phyloP scores from a whole-genome alignment of 2,113 vertebrate species.

The Xenopus borealis region DNA sequence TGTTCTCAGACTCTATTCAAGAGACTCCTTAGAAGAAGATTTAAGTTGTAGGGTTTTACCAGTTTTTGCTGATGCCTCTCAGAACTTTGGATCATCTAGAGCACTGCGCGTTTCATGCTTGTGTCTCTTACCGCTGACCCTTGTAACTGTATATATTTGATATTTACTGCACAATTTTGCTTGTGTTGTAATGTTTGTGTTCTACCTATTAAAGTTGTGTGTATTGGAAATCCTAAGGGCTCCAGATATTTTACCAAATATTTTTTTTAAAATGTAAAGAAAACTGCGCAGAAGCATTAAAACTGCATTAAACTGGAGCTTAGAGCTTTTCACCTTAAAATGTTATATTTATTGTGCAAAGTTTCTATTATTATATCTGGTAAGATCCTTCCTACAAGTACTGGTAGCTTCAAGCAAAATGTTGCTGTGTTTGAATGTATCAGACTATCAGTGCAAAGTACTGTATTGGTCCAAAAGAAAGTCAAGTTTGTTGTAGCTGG shows the following conservation, averaged over 20 bases:
- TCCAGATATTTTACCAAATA: background rate
- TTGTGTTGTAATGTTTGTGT: background rate
- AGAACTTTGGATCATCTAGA: background rate
- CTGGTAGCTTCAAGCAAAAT: background rate
- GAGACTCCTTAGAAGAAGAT: background rate
- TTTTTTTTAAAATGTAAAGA: no score
- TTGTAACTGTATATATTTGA: background rate
- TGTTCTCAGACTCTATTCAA: background rate
- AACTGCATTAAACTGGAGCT: background rate
- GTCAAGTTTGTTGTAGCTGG: no score
- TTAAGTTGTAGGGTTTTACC: background rate
- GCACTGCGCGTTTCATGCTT: background rate
- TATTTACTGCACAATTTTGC: background rate
- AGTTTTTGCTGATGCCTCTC: background rate
- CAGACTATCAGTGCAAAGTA: background rate
- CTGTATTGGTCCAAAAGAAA: background rate
- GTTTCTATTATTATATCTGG: background rate
- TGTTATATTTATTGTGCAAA: slow-evolving; percentile 12
- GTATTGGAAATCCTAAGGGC: slow-evolving; percentile 11
- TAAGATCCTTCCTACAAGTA: background rate
- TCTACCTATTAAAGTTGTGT: slow-evolving; percentile 6
- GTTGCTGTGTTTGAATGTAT: background rate
- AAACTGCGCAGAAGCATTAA: no score
- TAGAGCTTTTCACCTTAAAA: background rate
- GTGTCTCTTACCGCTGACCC: background rate